Evolutionary conservation across 2,113 vertebrate genomes (phyloP), one percentile per base, ranked within the genome.

Genomic region (Pogona vitticeps): DNA sequence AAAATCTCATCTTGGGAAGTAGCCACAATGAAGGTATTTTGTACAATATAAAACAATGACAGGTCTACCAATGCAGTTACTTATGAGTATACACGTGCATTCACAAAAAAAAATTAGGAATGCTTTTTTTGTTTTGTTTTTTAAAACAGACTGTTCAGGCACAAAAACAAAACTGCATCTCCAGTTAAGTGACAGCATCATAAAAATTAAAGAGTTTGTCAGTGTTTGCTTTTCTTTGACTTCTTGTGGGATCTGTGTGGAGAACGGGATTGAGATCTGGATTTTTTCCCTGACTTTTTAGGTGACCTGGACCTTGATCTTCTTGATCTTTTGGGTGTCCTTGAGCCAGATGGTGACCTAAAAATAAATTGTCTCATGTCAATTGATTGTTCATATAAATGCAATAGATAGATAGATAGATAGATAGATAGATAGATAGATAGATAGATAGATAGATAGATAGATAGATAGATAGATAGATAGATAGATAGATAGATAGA

Each of bases 171-270:
- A 97, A 97, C 96, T 58, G 95, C 97, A 97, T 96, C 95, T 96
- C 97, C 97, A 97, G 90, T 95, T 52, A 96, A 96, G 94, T 94
- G 96, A 97, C 96, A 97, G 94, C 88, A 94, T 96, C 92, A 95
- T 96, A 93, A 96, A 97, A 95, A 92, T 90, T 90, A 94, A 61
- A 86, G 85, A 88, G 88, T 90, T 90, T 92, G 97, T 99, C 98
- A 99, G 98, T 99, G 99, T 98, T 99, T 99, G 96, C 98, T 99
- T 96, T 99, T 99, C 97, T 99, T 99, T 89, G 99, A 99, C 92
- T 99, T 99, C 97, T 99, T 99, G 97, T 99, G 99, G 94, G 98
- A 99, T 94, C 98, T 97, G 95, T 99, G 98, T 89, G 99, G 99
- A 88, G 99, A 99, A 85, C 98, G 97, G 80, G 99, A 99, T 92